Conservation (phyloP, 2,113 vertebrate species). For the Pelvicachromis taeniatus region DNA sequence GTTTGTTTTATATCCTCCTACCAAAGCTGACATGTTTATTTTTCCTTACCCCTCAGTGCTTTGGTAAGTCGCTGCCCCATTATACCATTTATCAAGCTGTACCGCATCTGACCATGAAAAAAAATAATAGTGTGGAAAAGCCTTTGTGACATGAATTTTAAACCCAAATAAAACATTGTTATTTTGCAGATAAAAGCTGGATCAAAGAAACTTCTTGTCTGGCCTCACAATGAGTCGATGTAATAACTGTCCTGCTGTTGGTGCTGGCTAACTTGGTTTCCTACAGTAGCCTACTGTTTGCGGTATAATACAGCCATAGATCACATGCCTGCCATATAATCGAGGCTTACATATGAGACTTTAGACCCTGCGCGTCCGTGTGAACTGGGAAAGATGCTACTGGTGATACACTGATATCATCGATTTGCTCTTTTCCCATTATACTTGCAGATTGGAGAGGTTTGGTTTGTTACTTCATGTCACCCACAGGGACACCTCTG, state of each 20-base stretch:
- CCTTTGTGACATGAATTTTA: constrained; percentile 3
- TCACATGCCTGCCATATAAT: background rate
- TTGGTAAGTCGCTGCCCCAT: background rate
- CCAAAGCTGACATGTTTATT: constrained; percentile 28
- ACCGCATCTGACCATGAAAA: background rate
- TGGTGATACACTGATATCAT: background rate
- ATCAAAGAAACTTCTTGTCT: background rate
- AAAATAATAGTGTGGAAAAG: background rate
- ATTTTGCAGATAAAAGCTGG: background rate
- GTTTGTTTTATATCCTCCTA: constrained; percentile 22
- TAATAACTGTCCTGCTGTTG: background rate
- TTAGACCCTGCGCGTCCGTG: background rate
- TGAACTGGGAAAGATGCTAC: background rate
- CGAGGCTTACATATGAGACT: background rate
- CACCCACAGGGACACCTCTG: background rate
- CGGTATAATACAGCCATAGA: background rate
- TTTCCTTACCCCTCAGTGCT: background rate
- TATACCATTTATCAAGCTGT: background rate
- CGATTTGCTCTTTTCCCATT: background rate
- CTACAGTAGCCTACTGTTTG: background rate
- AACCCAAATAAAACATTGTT: constrained; percentile 1
- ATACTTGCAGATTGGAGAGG: background rate
- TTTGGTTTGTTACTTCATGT: background rate
- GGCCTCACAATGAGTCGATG: background rate
- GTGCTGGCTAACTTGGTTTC: background rate